These are phyloP conservation scores for Semotilus atromaculatus DNA, from an alignment of 2,797 vertebrate species.

Conservation along the genomic window DNA sequence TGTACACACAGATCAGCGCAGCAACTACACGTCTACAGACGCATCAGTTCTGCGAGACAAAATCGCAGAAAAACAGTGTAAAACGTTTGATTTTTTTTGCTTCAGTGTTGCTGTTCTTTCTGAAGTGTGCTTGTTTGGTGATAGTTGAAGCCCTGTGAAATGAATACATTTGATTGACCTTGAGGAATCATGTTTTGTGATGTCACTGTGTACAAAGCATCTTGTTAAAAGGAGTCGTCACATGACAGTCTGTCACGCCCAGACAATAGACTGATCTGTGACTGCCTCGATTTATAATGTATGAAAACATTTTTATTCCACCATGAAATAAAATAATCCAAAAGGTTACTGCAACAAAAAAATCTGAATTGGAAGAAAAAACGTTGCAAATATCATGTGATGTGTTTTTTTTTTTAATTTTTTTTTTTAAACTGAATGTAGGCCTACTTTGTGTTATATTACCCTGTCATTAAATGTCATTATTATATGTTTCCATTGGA, in stretches of 20 bases:
- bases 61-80: slow-evolving; percentile 7
- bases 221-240: neutral
- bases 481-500: neutral
- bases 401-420: too few relatives aligned
- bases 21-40: neutral
- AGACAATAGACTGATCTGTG: neutral
- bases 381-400: too few relatives aligned
- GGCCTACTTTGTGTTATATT: too few relatives aligned
- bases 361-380: too few relatives aligned
- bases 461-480: neutral
- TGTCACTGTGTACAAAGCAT: neutral
- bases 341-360: neutral
- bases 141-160: neutral
- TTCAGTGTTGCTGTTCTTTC: neutral
- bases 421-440: too few relatives aligned
- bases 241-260: neutral
- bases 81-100: neutral
- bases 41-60: neutral
- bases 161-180: neutral
- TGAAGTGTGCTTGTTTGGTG: neutral
- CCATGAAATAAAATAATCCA: neutral
- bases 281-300: neutral
- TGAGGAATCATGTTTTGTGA: neutral
- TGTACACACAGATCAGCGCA: neutral
- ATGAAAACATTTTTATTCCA: neutral